Conservation (phyloP, 1,140 invertebrate species). For the Papilio polyxenes region DNA sequence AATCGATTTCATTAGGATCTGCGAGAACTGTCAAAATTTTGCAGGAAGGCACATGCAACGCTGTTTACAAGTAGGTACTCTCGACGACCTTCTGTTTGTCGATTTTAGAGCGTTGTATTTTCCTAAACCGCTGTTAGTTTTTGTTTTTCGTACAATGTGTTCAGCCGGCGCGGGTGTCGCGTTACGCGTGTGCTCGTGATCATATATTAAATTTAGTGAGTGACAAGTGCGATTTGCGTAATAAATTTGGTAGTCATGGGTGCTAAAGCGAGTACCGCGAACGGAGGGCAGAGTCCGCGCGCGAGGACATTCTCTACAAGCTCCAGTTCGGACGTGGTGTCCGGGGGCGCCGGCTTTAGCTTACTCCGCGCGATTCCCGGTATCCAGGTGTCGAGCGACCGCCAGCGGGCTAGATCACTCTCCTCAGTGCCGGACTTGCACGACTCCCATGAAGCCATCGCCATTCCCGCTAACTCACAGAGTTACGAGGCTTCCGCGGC, state of each 20-base stretch:
- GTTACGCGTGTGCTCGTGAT: conserved; percentile 68
- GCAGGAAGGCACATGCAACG: conserved; percentile 76
- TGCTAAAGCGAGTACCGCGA: conserved; percentile 90
- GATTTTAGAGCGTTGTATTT: conserved; percentile 57
- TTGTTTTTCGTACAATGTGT: conserved; percentile 70
- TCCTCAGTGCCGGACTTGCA: conserved; percentile 91
- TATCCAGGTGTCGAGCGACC: conserved; percentile 85
- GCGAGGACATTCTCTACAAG: conserved; percentile 89
- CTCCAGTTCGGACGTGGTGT: conserved; percentile 85
- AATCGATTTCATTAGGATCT: conserved; percentile 33
- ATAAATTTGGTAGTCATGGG: conserved; percentile 83
- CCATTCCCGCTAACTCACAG: conserved; percentile 79
- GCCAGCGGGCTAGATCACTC: conserved; percentile 90
- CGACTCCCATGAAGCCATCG: conserved; percentile 82
- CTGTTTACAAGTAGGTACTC: conserved; percentile 74
- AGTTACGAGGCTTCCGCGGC: conserved; percentile 82
- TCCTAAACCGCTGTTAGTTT: conserved; percentile 46
- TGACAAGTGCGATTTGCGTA: conserved; percentile 75
- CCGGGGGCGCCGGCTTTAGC: conserved; percentile 85
- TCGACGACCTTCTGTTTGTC: conserved; percentile 65
- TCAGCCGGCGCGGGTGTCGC: conserved; percentile 64
- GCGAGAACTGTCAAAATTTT: conserved; percentile 77
- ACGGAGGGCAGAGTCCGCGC: conserved; percentile 86
- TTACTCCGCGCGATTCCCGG: conserved; percentile 87
- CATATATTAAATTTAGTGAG: conserved; percentile 52